These are phyloP conservation scores for Procambarus clarkii DNA, from an alignment of 1,140 invertebrate species.

Conservation along the genomic window DNA sequence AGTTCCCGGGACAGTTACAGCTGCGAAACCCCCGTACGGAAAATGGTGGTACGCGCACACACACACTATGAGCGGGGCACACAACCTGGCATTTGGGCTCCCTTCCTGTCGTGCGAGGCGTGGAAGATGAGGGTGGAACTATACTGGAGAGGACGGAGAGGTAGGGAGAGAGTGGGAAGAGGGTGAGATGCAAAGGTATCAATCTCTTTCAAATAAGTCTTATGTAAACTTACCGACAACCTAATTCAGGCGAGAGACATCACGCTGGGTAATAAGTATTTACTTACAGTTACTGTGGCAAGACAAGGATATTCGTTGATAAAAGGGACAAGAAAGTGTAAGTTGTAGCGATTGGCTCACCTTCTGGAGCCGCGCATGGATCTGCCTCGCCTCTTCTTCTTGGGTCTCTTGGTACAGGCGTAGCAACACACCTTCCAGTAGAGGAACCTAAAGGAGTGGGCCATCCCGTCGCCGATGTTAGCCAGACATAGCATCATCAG, in stretches of 20 bases:
- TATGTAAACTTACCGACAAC: background rate
- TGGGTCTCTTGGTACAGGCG: constrained; percentile 86
- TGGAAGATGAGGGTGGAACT: background rate
- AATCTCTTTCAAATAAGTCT: background rate
- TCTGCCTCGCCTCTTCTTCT: constrained; percentile 74
- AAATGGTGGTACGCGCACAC: too few species aligned
- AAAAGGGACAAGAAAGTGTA: background rate
- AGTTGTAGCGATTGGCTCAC: background rate
- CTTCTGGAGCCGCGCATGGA: constrained; percentile 44
- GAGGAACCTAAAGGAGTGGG: constrained; percentile 87
- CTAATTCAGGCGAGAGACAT: background rate
- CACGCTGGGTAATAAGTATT: background rate
- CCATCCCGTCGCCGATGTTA: constrained; percentile 97
- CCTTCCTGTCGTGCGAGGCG: background rate
- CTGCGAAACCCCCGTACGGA: too few species aligned
- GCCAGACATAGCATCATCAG: constrained; percentile 95
- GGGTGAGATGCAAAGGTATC: background rate
- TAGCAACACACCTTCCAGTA: constrained; percentile 84
- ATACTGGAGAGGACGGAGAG: background rate
- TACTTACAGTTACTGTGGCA: background rate
- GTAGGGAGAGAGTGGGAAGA: background rate
- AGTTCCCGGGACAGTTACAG: too few species aligned
- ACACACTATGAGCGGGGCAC: too few species aligned
- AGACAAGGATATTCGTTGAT: background rate
- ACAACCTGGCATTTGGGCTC: background rate